Conservation (phyloP, 1,140 invertebrate species). For the Drosophila insularis region DNA sequence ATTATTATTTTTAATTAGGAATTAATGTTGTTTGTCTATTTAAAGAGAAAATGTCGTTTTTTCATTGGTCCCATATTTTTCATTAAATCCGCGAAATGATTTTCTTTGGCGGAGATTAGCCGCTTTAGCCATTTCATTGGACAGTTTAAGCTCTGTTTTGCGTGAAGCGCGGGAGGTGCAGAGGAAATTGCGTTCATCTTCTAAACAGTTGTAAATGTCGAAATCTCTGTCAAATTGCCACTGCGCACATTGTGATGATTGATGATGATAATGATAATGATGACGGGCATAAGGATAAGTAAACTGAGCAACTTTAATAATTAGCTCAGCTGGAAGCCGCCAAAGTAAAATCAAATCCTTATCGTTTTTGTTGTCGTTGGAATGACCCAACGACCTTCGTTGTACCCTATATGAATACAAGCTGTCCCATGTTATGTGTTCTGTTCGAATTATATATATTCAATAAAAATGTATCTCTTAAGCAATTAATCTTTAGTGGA, state of each 20-base stretch:
- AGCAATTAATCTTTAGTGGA: no score
- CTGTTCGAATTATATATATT: no score
- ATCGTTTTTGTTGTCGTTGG: not conserved
- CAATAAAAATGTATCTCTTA: no score
- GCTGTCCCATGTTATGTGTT: no score
- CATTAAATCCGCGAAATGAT: not conserved
- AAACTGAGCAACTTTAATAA: constrained; percentile 23
- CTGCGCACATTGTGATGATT: constrained; percentile 49
- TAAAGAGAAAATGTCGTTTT: not conserved
- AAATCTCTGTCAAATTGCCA: constrained; percentile 74
- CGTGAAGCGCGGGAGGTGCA: not conserved
- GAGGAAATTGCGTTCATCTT: constrained; percentile 14
- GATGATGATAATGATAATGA: constrained; percentile 59
- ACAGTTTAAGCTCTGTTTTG: constrained; percentile 32
- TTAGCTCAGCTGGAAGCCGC: constrained; percentile 39
- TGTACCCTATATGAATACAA: not conserved
- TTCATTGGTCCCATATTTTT: no score
- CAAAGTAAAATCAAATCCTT: constrained; percentile 26
- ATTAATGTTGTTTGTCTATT: not conserved
- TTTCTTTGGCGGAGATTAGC: constrained; percentile 33
- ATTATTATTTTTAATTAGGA: no score
- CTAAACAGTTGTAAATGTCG: constrained; percentile 75
- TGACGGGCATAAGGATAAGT: not conserved
- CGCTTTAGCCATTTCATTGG: constrained; percentile 23
- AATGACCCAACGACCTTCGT: not conserved